These are phyloP conservation scores for Pristionchus exspectatus DNA, from an alignment of 2,888 invertebrate species.

Conservation along the genomic window DNA sequence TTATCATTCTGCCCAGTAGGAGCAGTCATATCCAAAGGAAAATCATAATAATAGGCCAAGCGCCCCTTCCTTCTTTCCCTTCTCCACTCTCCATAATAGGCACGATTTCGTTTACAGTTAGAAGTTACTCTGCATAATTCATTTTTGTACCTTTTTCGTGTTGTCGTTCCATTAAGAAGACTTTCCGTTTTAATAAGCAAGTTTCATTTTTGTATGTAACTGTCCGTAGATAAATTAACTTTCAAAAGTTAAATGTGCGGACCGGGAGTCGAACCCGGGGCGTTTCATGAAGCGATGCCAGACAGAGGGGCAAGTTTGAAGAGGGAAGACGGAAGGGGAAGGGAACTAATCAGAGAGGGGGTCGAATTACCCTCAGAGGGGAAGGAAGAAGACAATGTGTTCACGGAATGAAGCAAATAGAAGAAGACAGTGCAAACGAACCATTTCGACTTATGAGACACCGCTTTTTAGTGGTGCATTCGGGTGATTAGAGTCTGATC, in stretches of 20 bases:
- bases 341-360: constrained; percentile 31
- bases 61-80: neutral
- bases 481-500: constrained; percentile 1
- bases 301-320: neutral
- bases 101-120: neutral
- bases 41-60: constrained; percentile 27
- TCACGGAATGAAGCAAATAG: constrained; percentile 32
- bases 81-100: neutral
- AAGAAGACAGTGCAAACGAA: neutral
- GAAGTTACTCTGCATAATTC: constrained; percentile 40
- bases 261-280: too few relatives aligned
- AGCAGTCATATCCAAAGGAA: constrained; percentile 41
- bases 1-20: neutral
- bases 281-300: neutral
- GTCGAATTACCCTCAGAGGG: constrained; percentile 31
- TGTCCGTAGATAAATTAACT: constrained; percentile 18
- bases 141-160: neutral
- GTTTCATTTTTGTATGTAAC: constrained; percentile 21
- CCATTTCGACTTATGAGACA: constrained; percentile 16
- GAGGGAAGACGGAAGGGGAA: constrained; percentile 29
- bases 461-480: neutral
- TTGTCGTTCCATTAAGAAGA: neutral
- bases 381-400: constrained; percentile 22
- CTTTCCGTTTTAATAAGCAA: neutral
- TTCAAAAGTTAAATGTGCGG: neutral